Base-by-base conservation (phyloP, 2,888 invertebrate genomes). In the Julus scanicus region DNA sequence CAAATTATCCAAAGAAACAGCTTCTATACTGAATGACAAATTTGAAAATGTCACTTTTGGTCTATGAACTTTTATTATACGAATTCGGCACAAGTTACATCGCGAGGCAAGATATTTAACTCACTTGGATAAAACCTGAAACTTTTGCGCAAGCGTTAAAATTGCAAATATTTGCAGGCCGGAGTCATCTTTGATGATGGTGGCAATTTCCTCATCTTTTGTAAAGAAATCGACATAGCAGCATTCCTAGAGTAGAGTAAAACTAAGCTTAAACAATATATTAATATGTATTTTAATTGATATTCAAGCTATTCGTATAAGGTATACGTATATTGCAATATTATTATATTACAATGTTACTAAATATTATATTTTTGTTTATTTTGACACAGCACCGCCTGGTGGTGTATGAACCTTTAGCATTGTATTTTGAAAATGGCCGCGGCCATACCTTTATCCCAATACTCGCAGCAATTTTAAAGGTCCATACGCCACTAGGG, bases 81-180 rank as follows among this genome's bases (percentile, higher is more conserved):
- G 9, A 71, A 11, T 71, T 71, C 71, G 5, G 29, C 53, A 29
- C n/a, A 63, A 63, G 3, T 44, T 5, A 5, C 4, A 63, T n/a
- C n/a, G 63, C 6, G 3, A 63, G 71, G 11, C 71, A 71, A 71
- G 20, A 2, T 20, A 71, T 71, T 71, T 29, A 2, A 29, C 80
- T 37, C 29, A 80, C 80, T 80, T 6, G 29, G 80, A 80, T 80
- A 80, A 80, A 37, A 80, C 13, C 37, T 80, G 20, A 9, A 80
- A 6, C 37, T 80, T 80, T 80, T 80, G 80, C 37, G 80, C 29
- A 80, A 1, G 29, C 37, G 29, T 37, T 11, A 8, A 80, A 37
- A 80, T 29, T 37, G 37, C 80, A 80, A 80, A 80, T 37, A 80
- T 80, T 29, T 80, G 80, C 80, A 80, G 37, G 9, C 37, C 80